Percentiles rank a stretch among this genome's conserved stretches.
Conservation (phyloP, 2,888 invertebrate genomes). For the Diabrotica balteata region DNA sequence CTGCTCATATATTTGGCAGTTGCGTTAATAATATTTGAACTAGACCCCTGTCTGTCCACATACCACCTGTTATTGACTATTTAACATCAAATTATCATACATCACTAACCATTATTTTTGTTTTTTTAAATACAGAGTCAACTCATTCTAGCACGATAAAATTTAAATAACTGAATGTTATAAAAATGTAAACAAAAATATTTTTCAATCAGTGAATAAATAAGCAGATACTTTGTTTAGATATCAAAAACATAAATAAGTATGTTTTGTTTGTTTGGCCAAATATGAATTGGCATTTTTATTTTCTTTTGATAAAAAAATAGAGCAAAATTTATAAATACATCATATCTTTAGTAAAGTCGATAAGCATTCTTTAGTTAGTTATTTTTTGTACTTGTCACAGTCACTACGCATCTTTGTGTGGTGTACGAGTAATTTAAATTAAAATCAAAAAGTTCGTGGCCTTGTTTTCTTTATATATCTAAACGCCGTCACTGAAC, state of each 20-base stretch:
- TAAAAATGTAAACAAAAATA: slow-evolving; percentile 2
- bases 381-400: no score
- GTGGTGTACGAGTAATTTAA: no score
- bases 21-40: no score
- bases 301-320: background rate
- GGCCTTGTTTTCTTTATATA: background rate
- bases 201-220: background rate
- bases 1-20: no score
- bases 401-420: no score
- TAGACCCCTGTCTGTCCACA: no score
- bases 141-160: background rate
- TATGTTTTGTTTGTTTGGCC: slow-evolving; percentile 2
- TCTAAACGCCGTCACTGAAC: slow-evolving; percentile 5
- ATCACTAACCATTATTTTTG: background rate
- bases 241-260: background rate
- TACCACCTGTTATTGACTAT: no score
- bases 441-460: no score
- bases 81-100: no score
- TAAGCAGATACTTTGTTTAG: background rate
- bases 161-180: background rate
- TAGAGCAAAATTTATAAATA: background rate
- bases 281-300: background rate
- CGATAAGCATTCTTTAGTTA: background rate
- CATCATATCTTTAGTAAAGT: background rate
- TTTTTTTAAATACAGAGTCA: slow-evolving; percentile 1